A percentile compares a stretch with the other conserved stretches of the same genome.
Evolutionary conservation across 2,797 vertebrate genomes (phyloP).

Genomic region (Spheniscus humboldti): DNA sequence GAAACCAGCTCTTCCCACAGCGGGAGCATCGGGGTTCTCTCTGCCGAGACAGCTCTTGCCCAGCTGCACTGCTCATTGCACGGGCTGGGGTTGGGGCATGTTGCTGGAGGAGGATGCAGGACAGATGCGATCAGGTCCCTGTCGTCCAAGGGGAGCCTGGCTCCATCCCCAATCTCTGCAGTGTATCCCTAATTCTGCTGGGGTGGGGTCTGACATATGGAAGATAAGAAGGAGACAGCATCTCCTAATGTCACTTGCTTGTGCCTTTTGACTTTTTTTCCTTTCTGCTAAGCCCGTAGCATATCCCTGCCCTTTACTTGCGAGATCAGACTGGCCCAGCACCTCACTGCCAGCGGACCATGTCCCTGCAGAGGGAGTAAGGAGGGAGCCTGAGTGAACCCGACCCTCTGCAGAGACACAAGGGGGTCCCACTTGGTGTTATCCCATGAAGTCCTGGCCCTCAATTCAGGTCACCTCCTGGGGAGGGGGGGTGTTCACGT

Average conservation of each 20-base stretch:
- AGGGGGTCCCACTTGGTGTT: rapidly evolving
- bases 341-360: not conserved
- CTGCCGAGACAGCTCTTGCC: not conserved
- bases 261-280: not conserved
- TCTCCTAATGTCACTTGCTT: not conserved
- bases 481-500: not conserved
- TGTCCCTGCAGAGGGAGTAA: not conserved
- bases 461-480: not conserved
- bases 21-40: rapidly evolving
- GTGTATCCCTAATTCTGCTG: not conserved
- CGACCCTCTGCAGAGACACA: not conserved
- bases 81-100: rapidly evolving
- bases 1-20: not conserved
- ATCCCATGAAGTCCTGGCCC: not conserved
- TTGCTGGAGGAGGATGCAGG: not conserved
- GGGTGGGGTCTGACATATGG: not conserved
- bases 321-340: not conserved
- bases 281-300: not conserved
- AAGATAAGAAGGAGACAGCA: not conserved
- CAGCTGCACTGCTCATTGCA: not conserved
- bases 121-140: not conserved
- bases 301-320: not conserved
- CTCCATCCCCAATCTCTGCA: not conserved
- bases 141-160: not conserved
- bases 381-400: not conserved